Base-by-base conservation (phyloP, 2,888 invertebrate genomes). In the Ethmia dodecea region DNA sequence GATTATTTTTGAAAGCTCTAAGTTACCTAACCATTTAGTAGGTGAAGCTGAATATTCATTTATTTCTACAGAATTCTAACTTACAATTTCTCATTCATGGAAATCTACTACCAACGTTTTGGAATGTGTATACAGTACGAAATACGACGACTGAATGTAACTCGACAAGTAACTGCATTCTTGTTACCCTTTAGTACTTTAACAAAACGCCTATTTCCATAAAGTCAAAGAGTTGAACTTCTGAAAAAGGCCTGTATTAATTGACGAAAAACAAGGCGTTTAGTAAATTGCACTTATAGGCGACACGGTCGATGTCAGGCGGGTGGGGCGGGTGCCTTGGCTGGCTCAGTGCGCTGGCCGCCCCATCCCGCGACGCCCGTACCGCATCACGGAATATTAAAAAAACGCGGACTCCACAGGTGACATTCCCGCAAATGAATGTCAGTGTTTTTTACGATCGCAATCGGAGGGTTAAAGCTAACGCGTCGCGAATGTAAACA, bases 321-420 rank as follows among this genome's bases (percentile, higher is more conserved):
- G 65, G 70, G 55, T 45, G 52, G 55, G 50, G 55, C 47, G 62
- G 54, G 60, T 55, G 55, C 66, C 48, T 52, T 47, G 45, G 52
- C 49, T 49, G 58, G 50, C 55, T 73, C 76, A 72, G 76, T 74
- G 52, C 58, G 47, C 49, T 59, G 55, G 45, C 52, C 57, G 62
- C 56, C 37, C 53, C 55, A 52, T 48, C 54, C 44, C 57, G 58
- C 52, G 50, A 55, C 67, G 65, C 58, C 59, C 72, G 67, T 51
- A 40, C 44, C 44, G 26, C 28, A 34, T 28, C 40, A 36, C 28
- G 22, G 31, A 28, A 28, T 12, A 32, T 29, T 16, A 26, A 11
- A 63, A 68, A 61, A 58, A 55, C 50, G 45, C 53, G 48, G 52
- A 66, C 55, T 67, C 78, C 61, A 77, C 76, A 77, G 76, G 76